phyloP scores from a whole-genome alignment of 2,888 invertebrate species.

The Lasioglossum lativentre region DNA sequence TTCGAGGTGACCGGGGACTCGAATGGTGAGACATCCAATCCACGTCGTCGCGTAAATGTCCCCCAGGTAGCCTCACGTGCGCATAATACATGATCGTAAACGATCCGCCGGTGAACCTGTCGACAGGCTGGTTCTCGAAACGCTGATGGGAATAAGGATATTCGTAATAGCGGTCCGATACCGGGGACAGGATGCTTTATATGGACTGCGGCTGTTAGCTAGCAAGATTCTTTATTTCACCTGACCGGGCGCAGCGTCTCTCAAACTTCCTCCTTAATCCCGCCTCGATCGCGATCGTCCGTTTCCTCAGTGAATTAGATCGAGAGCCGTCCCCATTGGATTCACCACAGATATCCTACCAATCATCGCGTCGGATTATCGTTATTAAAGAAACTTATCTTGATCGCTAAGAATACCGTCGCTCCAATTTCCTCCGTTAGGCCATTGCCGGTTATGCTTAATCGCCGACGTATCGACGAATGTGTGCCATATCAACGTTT shows the following conservation, averaged over 20 bases:
- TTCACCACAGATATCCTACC: not conserved
- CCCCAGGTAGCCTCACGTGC: constrained; percentile 54
- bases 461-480: not conserved
- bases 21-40: constrained; percentile 54
- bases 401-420: not conserved
- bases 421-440: not conserved
- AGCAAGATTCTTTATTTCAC: constrained; percentile 38
- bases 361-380: not conserved
- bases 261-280: constrained; percentile 21
- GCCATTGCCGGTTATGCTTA: not conserved
- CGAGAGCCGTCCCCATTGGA: not conserved
- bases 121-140: constrained; percentile 63
- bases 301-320: not conserved
- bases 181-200: constrained; percentile 48
- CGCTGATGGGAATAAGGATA: constrained; percentile 53
- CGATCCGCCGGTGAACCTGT: constrained; percentile 63
- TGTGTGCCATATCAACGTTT: not conserved
- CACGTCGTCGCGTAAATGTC: constrained; percentile 45
- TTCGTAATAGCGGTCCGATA: constrained; percentile 54
- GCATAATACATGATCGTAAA: constrained; percentile 61
- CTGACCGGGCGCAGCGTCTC: constrained; percentile 30
- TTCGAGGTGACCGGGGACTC: constrained; percentile 23
- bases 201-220: constrained; percentile 35
- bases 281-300: not conserved
- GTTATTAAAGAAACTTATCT: not conserved